Evolutionary conservation across 2,113 vertebrate genomes (phyloP).

Genomic region (Cebidichthys violaceus): DNA sequence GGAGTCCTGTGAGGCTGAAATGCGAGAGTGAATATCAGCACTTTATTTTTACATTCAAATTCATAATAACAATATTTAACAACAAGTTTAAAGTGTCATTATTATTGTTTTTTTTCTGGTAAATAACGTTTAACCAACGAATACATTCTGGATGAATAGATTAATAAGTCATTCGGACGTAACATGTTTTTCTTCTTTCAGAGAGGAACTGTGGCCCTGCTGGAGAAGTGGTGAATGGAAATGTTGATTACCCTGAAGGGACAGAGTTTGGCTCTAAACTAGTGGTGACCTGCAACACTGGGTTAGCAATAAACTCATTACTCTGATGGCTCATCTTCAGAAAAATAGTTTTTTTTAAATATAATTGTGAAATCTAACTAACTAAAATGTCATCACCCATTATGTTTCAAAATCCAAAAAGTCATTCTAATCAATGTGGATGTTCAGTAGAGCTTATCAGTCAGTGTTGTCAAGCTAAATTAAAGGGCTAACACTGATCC

Average conservation of each 20-base stretch:
- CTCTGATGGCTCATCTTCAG: neutral
- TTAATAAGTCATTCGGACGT: neutral
- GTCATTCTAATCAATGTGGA: neutral
- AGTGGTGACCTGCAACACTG: accelerated
- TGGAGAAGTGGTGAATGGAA: accelerated
- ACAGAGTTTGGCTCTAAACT: neutral
- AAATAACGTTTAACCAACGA: neutral
- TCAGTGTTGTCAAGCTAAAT: constrained; percentile 1
- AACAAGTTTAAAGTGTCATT: neutral
- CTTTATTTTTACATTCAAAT: neutral
- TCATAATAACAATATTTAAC: neutral
- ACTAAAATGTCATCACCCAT: neutral
- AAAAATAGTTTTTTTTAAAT: neutral
- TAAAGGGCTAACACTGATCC: neutral
- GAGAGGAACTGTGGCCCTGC: constrained; percentile 21
- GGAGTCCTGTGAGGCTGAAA: constrained; percentile 1
- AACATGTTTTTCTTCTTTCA: constrained; percentile 17
- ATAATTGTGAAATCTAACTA: neutral
- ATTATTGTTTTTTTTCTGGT: neutral
- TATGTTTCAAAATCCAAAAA: neutral
- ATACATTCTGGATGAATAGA: neutral
- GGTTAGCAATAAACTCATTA: constrained; percentile 56
- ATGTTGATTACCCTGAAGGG: accelerated
- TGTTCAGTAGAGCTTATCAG: neutral
- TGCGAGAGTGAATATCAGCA: constrained; percentile 65